Evolutionary conservation across 2,888 invertebrate genomes (phyloP).

Genomic region (Dasysyrphus albostriatus): DNA sequence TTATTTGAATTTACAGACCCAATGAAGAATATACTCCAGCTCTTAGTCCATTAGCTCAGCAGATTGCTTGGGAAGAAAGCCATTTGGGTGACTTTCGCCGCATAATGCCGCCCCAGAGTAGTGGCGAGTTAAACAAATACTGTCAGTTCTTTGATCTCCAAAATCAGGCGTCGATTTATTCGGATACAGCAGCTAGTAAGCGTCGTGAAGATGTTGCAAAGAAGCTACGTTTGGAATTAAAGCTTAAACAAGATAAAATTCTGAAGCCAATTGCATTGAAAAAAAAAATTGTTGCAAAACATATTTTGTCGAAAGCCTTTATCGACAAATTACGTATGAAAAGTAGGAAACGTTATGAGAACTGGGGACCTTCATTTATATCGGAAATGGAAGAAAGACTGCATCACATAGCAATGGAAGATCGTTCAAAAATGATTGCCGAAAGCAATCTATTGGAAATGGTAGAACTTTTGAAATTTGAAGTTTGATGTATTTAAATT

Average conservation of each 20-base stretch:
- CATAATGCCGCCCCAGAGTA: slow-evolving; percentile 87
- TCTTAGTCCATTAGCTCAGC: slow-evolving; percentile 85
- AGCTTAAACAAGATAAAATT: slow-evolving; percentile 80
- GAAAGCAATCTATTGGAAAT: slow-evolving; percentile 79
- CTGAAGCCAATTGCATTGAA: not conserved
- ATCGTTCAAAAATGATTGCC: slow-evolving; percentile 79
- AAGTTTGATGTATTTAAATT: not conserved
- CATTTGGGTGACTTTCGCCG: slow-evolving; percentile 89
- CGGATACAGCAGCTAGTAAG: slow-evolving; percentile 90
- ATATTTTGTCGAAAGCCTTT: slow-evolving; percentile 85
- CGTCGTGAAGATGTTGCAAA: slow-evolving; percentile 91
- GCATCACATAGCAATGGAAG: slow-evolving; percentile 80
- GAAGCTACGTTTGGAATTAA: slow-evolving; percentile 87
- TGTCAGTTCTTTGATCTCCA: slow-evolving; percentile 89
- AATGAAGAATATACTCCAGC: not conserved
- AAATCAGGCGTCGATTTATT: slow-evolving; percentile 87
- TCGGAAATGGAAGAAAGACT: slow-evolving; percentile 88
- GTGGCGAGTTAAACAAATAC: slow-evolving; percentile 86
- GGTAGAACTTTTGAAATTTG: slow-evolving; percentile 71
- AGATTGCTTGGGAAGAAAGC: slow-evolving; percentile 90
- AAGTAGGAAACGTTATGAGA: slow-evolving; percentile 77
- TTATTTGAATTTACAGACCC: slow-evolving; percentile 5
- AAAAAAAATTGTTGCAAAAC: slow-evolving; percentile 58
- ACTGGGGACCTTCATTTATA: slow-evolving; percentile 81
- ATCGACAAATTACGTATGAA: slow-evolving; percentile 78